Evolutionary conservation across 2,113 vertebrate genomes (phyloP), one percentile per base, ranked within the genome.

Genomic region (Channa argus): DNA sequence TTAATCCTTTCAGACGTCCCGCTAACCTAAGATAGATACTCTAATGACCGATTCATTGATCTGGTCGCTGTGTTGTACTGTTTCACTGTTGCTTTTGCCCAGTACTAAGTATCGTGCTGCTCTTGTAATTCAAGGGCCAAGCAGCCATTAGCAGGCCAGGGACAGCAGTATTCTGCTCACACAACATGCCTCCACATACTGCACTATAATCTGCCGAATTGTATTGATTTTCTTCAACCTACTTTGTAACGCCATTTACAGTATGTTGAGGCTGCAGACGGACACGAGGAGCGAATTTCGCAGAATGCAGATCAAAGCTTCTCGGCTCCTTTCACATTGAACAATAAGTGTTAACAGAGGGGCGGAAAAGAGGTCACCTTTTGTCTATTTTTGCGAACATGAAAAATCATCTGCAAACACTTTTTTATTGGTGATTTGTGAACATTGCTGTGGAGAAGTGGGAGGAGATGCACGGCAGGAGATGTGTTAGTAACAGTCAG

Each of bases 221-320:
- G 39, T 67, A 87, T 84, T 56, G 85, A 79, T 84, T 86, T 81
- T 62, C 53, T n/a, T 63, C 71, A 58, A 61, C 52, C 60, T 51
- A 46, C 36, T 70, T 55, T 71, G 72, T 46, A 61, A 54, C 51
- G 12, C 43, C 62, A 63, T 83, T 90, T 79, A 86, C 68, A 77
- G 82, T 81, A 71, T 12, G 55, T 64, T 33, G 77, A 75, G 59
- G 56, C 46, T 14, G 43, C 5, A 1, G 62, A 43, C 6, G 54
- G 80, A 84, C 62, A 69, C 71, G 3, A 69, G 73, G 14, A 6
- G 12, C 14, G 73, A 77, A 80, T 72, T 72, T 63, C 74, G 58
- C 51, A 71, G 68, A 78, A 63, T 59, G 50, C 46, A 69, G 69
- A 71, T 82, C 50, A 73, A 70, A 69, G 73, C 49, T 11, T 75